Percentiles rank a stretch among this genome's conserved stretches.
phyloP scores from a whole-genome alignment of 2,113 vertebrate species.

The Hippocampus guttulatus region DNA sequence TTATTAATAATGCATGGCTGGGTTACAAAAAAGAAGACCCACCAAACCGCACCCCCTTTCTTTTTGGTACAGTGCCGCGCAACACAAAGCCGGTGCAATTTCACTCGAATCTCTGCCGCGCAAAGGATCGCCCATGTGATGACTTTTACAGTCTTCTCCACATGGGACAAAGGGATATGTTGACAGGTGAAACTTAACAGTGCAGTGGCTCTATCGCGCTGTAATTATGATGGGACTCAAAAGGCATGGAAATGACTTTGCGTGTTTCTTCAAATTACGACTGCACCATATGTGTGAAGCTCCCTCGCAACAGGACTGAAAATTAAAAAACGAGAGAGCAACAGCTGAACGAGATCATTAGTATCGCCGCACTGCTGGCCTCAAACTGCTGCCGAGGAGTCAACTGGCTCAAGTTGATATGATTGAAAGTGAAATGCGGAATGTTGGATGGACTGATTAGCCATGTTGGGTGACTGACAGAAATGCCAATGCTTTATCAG shows the following conservation, averaged over 20 bases:
- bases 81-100: slow-evolving; percentile 62
- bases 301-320: slow-evolving; percentile 27
- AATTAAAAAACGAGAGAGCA: slow-evolving; percentile 36
- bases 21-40: slow-evolving; percentile 65
- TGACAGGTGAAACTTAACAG: slow-evolving; percentile 43
- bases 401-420: slow-evolving; percentile 13
- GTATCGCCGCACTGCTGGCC: slow-evolving; percentile 18
- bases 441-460: slow-evolving; percentile 34
- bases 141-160: slow-evolving; percentile 28
- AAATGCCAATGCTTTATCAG: slow-evolving; percentile 43
- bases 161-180: slow-evolving; percentile 35
- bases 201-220: slow-evolving; percentile 27
- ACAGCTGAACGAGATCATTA: slow-evolving; percentile 49
- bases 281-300: slow-evolving; percentile 36
- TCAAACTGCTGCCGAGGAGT: slow-evolving; percentile 25
- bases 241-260: slow-evolving; percentile 32
- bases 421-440: slow-evolving; percentile 26
- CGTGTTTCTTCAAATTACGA: slow-evolving; percentile 34
- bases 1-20: slow-evolving; percentile 73
- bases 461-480: slow-evolving; percentile 43
- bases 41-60: slow-evolving; percentile 48
- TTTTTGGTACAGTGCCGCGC: slow-evolving; percentile 50
- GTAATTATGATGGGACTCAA: slow-evolving; percentile 49
- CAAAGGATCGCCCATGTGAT: slow-evolving; percentile 45
- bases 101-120: slow-evolving; percentile 60